A percentile compares a stretch with the other conserved stretches of the same genome.
Conservation (phyloP, 2,113 vertebrate species). For the Notiomystis cincta region DNA sequence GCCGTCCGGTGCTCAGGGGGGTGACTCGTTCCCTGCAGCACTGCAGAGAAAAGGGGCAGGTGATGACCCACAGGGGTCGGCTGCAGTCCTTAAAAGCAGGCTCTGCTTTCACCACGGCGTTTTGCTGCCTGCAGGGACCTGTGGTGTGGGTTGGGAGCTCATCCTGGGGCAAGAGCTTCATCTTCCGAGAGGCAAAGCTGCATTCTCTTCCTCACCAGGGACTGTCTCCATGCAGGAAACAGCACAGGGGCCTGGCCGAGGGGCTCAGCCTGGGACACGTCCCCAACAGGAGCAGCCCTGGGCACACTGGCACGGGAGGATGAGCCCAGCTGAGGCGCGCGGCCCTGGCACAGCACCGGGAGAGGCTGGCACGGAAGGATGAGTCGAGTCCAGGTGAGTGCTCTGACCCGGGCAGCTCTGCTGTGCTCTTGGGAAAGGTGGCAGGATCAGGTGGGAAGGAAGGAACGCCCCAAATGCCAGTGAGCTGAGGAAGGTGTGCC, state of each 20-base stretch:
- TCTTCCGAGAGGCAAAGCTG: no score
- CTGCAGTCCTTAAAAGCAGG: not conserved
- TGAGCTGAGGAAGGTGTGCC: not conserved
- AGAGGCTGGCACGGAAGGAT: not conserved
- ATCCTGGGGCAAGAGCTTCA: not conserved
- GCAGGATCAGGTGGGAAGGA: not conserved
- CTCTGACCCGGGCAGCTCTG: not conserved
- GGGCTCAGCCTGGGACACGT: not conserved
- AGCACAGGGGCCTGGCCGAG: not conserved
- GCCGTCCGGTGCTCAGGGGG: accelerated
- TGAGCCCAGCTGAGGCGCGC: not conserved
- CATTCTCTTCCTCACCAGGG: not conserved
- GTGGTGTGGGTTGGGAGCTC: not conserved
- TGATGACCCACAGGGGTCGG: accelerated
- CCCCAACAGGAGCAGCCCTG: not conserved
- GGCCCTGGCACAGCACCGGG: not conserved
- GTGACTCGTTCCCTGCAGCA: not conserved
- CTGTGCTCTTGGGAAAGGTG: accelerated
- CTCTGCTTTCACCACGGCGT: accelerated
- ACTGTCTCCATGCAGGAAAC: not conserved
- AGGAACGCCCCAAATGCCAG: accelerated
- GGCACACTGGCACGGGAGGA: not conserved
- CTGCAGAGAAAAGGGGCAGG: no score
- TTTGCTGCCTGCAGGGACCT: not conserved
- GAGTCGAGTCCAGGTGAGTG: not conserved